phyloP scores from a whole-genome alignment of 2,888 invertebrate genomes.

The Caenorhabditis sp. region DNA sequence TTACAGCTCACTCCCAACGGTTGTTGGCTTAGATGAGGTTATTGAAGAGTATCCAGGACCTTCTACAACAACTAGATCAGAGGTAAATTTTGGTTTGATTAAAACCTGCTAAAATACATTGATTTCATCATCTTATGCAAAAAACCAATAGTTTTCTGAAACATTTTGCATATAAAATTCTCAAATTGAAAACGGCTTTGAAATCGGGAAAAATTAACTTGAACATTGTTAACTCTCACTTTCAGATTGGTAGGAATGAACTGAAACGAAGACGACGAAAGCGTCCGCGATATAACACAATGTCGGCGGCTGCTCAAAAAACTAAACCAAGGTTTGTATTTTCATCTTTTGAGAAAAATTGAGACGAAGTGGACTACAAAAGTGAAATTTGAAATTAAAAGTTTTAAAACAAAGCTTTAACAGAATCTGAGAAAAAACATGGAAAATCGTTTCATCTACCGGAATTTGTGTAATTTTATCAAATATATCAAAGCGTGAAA shows the following conservation, averaged over 20 bases:
- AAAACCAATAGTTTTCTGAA: no score
- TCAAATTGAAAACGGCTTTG: no score
- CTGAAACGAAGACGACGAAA: slow-evolving; percentile 16
- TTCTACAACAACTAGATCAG: slow-evolving; percentile 10
- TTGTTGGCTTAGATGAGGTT: slow-evolving; percentile 37
- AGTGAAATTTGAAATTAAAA: no score
- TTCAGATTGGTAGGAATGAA: slow-evolving; percentile 38
- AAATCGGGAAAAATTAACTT: no score
- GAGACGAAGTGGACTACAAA: no score
- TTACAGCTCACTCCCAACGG: slow-evolving; percentile 46
- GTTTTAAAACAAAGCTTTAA: no score
- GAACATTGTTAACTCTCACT: neutral
- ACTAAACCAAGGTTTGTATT: slow-evolving; percentile 5
- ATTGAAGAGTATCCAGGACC: slow-evolving; percentile 28
- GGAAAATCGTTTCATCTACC: no score
- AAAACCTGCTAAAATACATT: neutral
- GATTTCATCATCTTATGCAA: no score
- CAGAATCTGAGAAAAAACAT: no score
- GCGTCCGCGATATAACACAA: neutral
- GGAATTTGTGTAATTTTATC: no score
- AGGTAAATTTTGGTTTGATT: slow-evolving; percentile 6
- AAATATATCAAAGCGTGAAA: no score
- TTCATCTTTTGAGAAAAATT: neutral
- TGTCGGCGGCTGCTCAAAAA: neutral
- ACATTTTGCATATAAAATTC: no score